phyloP scores from a whole-genome alignment of 2,888 invertebrate genomes.

The Dysmachus trigonus region DNA sequence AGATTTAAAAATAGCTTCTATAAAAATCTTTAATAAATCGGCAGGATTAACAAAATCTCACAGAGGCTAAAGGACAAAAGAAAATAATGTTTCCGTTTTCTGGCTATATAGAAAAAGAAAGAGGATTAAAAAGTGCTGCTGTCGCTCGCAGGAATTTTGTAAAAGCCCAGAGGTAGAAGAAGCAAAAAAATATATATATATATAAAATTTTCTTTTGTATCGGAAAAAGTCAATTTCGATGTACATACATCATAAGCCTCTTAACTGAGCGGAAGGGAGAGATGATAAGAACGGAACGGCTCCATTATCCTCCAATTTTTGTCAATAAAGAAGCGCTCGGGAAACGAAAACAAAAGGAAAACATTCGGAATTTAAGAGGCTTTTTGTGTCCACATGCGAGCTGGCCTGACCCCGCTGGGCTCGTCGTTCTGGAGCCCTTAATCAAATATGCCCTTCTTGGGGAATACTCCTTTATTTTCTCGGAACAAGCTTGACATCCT shows the following conservation, averaged over 20 bases:
- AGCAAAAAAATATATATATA: neutral
- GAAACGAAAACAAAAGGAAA: neutral
- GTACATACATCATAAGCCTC: neutral
- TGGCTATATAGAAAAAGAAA: neutral
- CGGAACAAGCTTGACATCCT: neutral
- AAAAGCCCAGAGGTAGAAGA: neutral
- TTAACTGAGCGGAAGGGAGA: neutral
- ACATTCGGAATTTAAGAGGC: neutral
- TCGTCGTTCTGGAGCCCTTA: neutral
- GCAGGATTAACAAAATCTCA: neutral
- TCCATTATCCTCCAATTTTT: neutral
- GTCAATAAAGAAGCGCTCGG: neutral
- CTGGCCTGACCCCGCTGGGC: neutral
- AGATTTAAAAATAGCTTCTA: neutral
- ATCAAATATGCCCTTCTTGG: neutral
- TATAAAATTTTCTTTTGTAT: neutral
- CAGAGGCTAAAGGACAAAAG: neutral
- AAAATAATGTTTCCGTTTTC: neutral
- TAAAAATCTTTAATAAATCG: neutral
- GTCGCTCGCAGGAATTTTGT: neutral
- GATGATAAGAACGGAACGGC: neutral
- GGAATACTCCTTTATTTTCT: neutral
- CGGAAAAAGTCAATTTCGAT: neutral
- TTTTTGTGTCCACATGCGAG: neutral
- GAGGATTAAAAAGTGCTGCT: neutral